These are phyloP conservation scores for Bhutanitis thaidina DNA, from an alignment of 2,888 invertebrate genomes.

Conservation along the genomic window DNA sequence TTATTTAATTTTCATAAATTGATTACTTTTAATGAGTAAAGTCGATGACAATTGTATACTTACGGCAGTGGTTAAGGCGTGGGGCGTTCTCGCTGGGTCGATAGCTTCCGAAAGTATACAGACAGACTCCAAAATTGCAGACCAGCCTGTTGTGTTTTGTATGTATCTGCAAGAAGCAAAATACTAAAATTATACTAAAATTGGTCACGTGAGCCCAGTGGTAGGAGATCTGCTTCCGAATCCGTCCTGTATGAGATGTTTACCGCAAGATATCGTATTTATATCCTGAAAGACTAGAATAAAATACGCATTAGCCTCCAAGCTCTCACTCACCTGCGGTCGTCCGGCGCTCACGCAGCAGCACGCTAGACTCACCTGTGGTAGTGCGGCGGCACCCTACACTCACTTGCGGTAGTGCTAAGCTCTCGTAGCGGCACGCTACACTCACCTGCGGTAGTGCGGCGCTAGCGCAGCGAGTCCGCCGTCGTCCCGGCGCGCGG, in stretches of 20 bases:
- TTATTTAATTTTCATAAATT: neutral
- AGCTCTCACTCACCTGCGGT: too few relatives aligned
- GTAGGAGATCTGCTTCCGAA: too few relatives aligned
- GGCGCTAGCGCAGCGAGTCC: slow-evolving; percentile 76
- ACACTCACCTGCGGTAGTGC: slow-evolving; percentile 77
- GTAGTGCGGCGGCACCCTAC: neutral
- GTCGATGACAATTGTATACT: too few relatives aligned
- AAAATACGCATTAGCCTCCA: too few relatives aligned
- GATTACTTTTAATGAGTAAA: neutral
- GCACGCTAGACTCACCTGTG: too few relatives aligned
- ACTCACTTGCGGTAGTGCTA: too few relatives aligned
- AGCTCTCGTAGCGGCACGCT: too few relatives aligned
- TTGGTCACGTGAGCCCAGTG: too few relatives aligned
- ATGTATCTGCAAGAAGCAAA: slow-evolving; percentile 49
- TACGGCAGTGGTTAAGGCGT: slow-evolving; percentile 57
- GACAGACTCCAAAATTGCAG: slow-evolving; percentile 62
- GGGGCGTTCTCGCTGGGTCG: slow-evolving; percentile 64
- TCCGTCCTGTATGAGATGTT: too few relatives aligned
- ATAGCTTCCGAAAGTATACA: slow-evolving; percentile 55
- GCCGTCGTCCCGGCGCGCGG: slow-evolving; percentile 79
- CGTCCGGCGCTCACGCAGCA: neutral
- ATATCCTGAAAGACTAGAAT: too few relatives aligned
- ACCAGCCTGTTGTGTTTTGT: slow-evolving; percentile 57
- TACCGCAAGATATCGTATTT: too few relatives aligned
- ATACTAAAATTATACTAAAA: too few relatives aligned